Percentiles rank a stretch among this genome's conserved stretches.
phyloP scores from a whole-genome alignment of 2,797 vertebrate genomes.

The Remorina albescens region DNA sequence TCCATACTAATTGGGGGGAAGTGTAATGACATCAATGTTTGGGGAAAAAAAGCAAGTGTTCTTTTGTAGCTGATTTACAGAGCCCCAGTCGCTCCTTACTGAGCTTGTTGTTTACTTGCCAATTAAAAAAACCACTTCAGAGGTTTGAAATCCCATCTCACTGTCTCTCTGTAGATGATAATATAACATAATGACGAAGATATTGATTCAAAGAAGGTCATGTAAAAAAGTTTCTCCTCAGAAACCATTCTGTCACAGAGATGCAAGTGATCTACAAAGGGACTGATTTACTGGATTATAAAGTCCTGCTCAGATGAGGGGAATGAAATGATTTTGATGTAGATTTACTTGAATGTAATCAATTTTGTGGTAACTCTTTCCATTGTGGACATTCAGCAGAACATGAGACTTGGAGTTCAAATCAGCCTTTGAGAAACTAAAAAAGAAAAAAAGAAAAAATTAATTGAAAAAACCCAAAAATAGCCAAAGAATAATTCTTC shows the following conservation, averaged over 20 bases:
- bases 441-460: too few relatives aligned
- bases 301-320: slow-evolving; percentile 30
- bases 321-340: neutral
- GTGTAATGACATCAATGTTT: slow-evolving; percentile 57
- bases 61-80: slow-evolving; percentile 37
- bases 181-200: slow-evolving; percentile 21
- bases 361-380: neutral
- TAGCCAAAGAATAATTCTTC: neutral
- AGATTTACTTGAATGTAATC: neutral
- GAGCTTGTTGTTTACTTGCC: slow-evolving; percentile 42
- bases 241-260: neutral
- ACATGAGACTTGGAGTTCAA: neutral
- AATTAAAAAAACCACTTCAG: slow-evolving; percentile 31
- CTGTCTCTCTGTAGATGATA: slow-evolving; percentile 24
- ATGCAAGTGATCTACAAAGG: slow-evolving; percentile 21
- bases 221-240: slow-evolving; percentile 11
- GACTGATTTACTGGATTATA: slow-evolving; percentile 25
- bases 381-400: neutral
- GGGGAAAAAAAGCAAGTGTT: slow-evolving; percentile 49
- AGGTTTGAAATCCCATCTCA: slow-evolving; percentile 11
- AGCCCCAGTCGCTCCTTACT: slow-evolving; percentile 23
- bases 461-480: neutral
- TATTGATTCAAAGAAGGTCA: slow-evolving; percentile 34
- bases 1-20: slow-evolving; percentile 53
- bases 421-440: neutral